Evolutionary conservation across 1,140 invertebrate species (phyloP).

Genomic region (Zaprionus nigranus): DNA sequence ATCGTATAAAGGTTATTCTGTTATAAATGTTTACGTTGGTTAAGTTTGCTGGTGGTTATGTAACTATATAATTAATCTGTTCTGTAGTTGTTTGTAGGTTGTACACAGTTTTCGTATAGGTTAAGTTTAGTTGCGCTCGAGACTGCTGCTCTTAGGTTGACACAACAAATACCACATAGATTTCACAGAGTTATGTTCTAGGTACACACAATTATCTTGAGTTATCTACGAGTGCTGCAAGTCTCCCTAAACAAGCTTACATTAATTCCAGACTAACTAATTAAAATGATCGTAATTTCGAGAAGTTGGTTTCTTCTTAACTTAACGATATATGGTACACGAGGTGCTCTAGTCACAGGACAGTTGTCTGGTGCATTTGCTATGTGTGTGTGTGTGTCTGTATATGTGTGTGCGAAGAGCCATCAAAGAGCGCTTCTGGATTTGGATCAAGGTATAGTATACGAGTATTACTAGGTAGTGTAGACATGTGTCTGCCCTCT

Average conservation of each 20-base stretch:
- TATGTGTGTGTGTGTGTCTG: not conserved
- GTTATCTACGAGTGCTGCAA: constrained; percentile 62
- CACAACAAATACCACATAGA: constrained; percentile 23
- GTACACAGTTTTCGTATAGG: constrained; percentile 17
- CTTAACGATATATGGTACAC: constrained; percentile 11
- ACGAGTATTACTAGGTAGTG: not conserved
- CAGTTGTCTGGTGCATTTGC: not conserved
- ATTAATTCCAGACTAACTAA: constrained; percentile 26
- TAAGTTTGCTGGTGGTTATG: not conserved
- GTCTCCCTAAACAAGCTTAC: constrained; percentile 26
- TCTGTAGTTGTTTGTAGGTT: constrained; percentile 14
- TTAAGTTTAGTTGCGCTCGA: not conserved
- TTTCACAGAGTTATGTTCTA: constrained; percentile 47
- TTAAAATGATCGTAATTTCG: constrained; percentile 7
- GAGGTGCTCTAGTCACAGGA: not conserved
- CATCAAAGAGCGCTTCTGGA: not conserved
- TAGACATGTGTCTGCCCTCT: not conserved
- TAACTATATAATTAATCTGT: not conserved
- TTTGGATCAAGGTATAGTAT: not conserved
- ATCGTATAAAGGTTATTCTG: not conserved
- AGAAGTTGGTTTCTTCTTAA: not conserved
- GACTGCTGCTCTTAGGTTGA: constrained; percentile 21
- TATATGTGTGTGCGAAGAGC: not conserved
- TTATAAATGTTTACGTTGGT: not conserved
- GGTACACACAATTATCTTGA: constrained; percentile 62